phyloP scores from a whole-genome alignment of 2,888 invertebrate genomes.

The Dryadula phaetusa region DNA sequence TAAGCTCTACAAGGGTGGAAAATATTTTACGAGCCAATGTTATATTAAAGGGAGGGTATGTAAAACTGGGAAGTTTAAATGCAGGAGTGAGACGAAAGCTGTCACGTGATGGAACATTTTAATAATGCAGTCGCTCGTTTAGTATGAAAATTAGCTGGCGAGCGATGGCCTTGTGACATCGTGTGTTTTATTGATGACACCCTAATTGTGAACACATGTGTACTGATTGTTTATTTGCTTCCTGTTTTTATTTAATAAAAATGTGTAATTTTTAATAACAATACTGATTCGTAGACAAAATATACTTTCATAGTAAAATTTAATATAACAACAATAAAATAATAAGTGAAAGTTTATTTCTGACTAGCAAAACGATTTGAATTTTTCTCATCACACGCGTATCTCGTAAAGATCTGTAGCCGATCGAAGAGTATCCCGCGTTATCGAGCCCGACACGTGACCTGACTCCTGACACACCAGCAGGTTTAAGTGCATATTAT shows the following conservation, averaged over 20 bases:
- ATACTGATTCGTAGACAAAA: background rate
- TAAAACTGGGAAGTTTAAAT: slow-evolving; percentile 64
- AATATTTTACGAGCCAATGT: slow-evolving; percentile 46
- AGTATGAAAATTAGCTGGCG: slow-evolving; percentile 82
- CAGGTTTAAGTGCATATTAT: slow-evolving; percentile 43
- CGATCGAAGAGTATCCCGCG: slow-evolving; percentile 69
- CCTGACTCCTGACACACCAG: slow-evolving; percentile 51
- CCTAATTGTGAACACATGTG: slow-evolving; percentile 35
- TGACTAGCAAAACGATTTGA: slow-evolving; percentile 57
- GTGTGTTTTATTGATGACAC: slow-evolving; percentile 70
- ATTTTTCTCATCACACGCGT: slow-evolving; percentile 51
- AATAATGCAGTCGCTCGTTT: slow-evolving; percentile 82
- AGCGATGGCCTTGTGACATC: slow-evolving; percentile 59
- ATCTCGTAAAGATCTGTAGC: slow-evolving; percentile 65
- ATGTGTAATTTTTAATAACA: background rate
- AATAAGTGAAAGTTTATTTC: slow-evolving; percentile 31
- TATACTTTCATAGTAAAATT: background rate
- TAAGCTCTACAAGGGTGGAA: slow-evolving; percentile 33
- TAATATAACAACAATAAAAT: slow-evolving; percentile 6
- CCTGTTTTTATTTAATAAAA: background rate
- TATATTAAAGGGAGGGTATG: slow-evolving; percentile 44
- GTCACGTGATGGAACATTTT: slow-evolving; percentile 76
- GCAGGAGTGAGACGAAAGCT: slow-evolving; percentile 67
- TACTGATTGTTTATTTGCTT: slow-evolving; percentile 19
- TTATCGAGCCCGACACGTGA: slow-evolving; percentile 66